Base-by-base conservation (phyloP, 1,140 invertebrate species). In the Cyclargus thomasi region DNA sequence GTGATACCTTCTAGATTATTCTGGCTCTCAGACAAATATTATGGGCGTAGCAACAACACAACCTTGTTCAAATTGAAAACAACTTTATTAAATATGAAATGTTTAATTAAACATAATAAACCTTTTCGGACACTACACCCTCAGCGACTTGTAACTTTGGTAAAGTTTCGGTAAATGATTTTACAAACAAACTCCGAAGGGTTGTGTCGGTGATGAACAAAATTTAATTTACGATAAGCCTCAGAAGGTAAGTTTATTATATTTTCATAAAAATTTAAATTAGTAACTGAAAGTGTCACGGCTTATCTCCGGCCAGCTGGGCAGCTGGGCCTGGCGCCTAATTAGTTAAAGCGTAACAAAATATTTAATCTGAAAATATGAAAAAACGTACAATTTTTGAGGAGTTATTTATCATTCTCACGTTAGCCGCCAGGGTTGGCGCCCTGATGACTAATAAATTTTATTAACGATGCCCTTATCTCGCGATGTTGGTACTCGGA, bases 321-420 rank as follows among this genome's bases (percentile, higher is more conserved):
- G 55, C 55, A 59, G 18, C 55, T 59, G 55, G 18, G 55, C 20
- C 10, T 18, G 18, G 18, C 18, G 18, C 55, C 18, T 59, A 59
- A 59, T 59, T 59, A 59, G 20, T 59, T 59, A 21, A 59, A 59
- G 20, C 20, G 6, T 59, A 59, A 59, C 55, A 59, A 59, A 59
- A 59, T 59, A 20, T 59, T 59, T 11, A 20, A 59, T 20, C 18
- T 59, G 55, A 59, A 59, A 59, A 59, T 59, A 59, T 59, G 55
- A 59, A 59, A 59, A 59, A 59, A 20, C 3, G 20, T 21, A 20
- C 18, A 21, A 59, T 7, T 20, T 20, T 21, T 20, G 55, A 59
- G 18, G 55, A 18, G 55, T 59, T 20, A 20, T 59, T 59, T 59
- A 59, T 59, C 55, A 59, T 59, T 59, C 55, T 59, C 55, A 21